A percentile compares a stretch with the other conserved stretches of the same genome.
These are phyloP conservation scores for Spodoptera frugiperda DNA, from an alignment of 1,140 invertebrate genomes.

Conservation along the genomic window DNA sequence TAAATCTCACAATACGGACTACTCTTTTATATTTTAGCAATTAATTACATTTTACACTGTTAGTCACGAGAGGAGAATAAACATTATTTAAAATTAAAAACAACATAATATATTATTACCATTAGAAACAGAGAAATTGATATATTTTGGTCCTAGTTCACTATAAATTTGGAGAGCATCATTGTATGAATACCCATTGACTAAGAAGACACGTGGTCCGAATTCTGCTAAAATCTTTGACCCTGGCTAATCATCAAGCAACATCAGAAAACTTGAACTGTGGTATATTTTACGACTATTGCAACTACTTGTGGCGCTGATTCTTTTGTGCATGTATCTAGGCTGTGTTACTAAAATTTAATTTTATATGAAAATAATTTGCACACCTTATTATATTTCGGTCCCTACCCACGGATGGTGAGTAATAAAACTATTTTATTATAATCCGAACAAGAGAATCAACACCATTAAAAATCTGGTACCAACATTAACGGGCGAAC, in stretches of 20 bases:
- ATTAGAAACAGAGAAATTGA: slow-evolving; percentile 77
- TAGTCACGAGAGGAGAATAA: slow-evolving; percentile 79
- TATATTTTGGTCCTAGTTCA: slow-evolving; percentile 79
- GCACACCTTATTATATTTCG: no score
- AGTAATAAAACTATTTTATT: no score
- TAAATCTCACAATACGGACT: slow-evolving; percentile 70
- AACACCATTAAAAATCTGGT: slow-evolving; percentile 3
- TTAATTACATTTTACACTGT: slow-evolving; percentile 73
- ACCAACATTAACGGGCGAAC: slow-evolving; percentile 18
- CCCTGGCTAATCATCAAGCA: slow-evolving; percentile 10
- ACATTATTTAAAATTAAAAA: slow-evolving; percentile 82
- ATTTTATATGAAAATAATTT: no score
- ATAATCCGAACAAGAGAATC: no score
- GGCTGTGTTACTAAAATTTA: no score
- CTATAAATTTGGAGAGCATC: slow-evolving; percentile 61
- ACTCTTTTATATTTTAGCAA: slow-evolving; percentile 66
- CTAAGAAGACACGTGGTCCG: slow-evolving; percentile 36
- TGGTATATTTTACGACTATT: slow-evolving; percentile 21
- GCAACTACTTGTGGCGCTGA: not conserved
- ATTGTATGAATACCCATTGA: slow-evolving; percentile 53
- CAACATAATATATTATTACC: slow-evolving; percentile 71
- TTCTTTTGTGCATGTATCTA: no score
- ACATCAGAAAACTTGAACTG: slow-evolving; percentile 12
- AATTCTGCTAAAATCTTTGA: slow-evolving; percentile 38
- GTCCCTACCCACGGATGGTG: no score